Evolutionary conservation across 2,797 vertebrate species (phyloP).

Genomic region (Rousettus madagascariensis): DNA sequence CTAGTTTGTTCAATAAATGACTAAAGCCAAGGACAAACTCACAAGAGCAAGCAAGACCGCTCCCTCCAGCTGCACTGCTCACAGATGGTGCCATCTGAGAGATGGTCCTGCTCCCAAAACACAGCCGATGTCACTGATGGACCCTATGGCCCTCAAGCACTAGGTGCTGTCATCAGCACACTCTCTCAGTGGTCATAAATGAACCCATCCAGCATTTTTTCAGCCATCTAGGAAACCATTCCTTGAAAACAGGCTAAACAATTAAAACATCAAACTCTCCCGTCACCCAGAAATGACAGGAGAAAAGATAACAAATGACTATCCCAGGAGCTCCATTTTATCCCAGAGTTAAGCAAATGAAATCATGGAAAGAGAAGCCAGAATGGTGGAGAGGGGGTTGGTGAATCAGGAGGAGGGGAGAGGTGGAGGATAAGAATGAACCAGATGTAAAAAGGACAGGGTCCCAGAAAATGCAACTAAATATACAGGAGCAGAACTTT

Average conservation of each 20-base stretch:
- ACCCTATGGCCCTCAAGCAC: not conserved
- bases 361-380: not conserved
- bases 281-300: not conserved
- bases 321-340: not conserved
- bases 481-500: not conserved
- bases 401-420: too few species aligned
- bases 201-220: not conserved
- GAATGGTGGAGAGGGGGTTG: not conserved
- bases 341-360: not conserved
- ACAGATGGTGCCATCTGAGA: not conserved
- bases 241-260: not conserved
- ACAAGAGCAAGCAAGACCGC: not conserved
- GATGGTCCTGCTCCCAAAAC: not conserved
- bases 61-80: not conserved
- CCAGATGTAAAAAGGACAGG: not conserved
- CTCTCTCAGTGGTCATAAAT: not conserved
- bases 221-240: not conserved
- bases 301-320: not conserved
- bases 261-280: not conserved
- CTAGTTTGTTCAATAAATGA: not conserved
- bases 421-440: not conserved
- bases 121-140: not conserved
- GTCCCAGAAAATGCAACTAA: slow-evolving; percentile 46
- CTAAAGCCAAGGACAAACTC: not conserved
- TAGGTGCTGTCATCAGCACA: not conserved